Conservation (phyloP, 2,888 invertebrate species). For the Agrochola lota region DNA sequence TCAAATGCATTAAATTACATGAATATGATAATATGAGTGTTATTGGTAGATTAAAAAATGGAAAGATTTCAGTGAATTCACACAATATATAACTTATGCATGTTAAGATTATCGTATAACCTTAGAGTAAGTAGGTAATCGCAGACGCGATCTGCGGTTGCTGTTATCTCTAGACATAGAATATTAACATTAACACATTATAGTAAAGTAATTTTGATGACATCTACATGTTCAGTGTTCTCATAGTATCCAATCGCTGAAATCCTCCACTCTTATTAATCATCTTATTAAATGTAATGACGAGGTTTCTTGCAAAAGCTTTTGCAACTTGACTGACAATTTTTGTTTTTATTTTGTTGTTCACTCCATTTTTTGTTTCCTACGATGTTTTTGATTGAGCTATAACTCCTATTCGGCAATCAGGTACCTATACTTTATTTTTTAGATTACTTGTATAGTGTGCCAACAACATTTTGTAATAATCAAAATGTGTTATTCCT, state of each 20-base stretch:
- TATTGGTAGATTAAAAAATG: constrained; percentile 43
- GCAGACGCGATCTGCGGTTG: constrained; percentile 24
- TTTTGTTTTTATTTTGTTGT: constrained; percentile 1
- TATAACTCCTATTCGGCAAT: constrained; percentile 19
- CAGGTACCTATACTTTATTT: constrained; percentile 36
- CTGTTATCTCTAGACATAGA: constrained; percentile 51
- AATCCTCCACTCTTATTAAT: constrained; percentile 50
- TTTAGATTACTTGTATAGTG: constrained; percentile 50
- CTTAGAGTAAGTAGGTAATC: constrained; percentile 56
- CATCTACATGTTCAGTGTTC: constrained; percentile 54
- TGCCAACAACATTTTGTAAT: constrained; percentile 53
- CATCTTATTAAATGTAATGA: constrained; percentile 43
- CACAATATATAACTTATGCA: constrained; percentile 40
- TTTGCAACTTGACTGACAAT: constrained; percentile 23
- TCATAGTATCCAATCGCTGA: constrained; percentile 56
- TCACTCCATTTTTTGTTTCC: constrained; percentile 1
- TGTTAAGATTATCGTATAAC: constrained; percentile 56
- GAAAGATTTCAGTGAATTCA: constrained; percentile 62
- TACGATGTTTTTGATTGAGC: constrained; percentile 13
- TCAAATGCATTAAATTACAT: constrained; percentile 44
- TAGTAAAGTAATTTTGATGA: constrained; percentile 46
- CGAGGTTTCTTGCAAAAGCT: constrained; percentile 62
- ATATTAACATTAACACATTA: constrained; percentile 39
- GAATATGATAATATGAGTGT: constrained; percentile 44
- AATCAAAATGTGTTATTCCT: constrained; percentile 48